These are phyloP conservation scores for Catharus ustulatus DNA, from an alignment of 2,797 vertebrate genomes.

Conservation along the genomic window DNA sequence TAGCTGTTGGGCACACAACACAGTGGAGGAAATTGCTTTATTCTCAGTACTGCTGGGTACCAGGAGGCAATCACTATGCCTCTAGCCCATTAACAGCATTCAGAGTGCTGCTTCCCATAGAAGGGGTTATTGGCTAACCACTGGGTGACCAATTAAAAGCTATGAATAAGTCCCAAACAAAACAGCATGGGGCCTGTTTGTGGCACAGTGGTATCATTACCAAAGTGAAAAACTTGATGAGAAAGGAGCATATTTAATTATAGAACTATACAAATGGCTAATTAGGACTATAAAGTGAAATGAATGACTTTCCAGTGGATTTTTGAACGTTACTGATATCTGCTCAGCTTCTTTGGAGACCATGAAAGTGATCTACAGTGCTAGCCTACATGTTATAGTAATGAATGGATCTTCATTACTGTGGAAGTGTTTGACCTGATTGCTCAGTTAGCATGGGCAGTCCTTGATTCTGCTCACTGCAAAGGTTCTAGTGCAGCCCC, in stretches of 20 bases:
- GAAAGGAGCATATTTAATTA: conserved; percentile 89
- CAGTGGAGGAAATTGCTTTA: conserved; percentile 88
- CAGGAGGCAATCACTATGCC: conserved; percentile 86
- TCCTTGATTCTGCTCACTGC: conserved; percentile 76
- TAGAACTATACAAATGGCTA: conserved; percentile 89
- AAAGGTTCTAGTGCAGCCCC: conserved; percentile 76
- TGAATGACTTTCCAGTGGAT: conserved; percentile 86
- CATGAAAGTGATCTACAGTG: conserved; percentile 80
- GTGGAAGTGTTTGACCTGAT: conserved; percentile 80
- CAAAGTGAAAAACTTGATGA: conserved; percentile 88
- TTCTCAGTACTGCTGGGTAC: conserved; percentile 87
- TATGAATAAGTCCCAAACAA: conserved; percentile 88
- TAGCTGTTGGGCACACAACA: conserved; percentile 87
- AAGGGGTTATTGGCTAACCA: conserved; percentile 89
- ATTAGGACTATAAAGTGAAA: conserved; percentile 87
- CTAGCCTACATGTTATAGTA: conserved; percentile 68
- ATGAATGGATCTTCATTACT: conserved; percentile 81
- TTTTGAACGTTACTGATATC: conserved; percentile 84
- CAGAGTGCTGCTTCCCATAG: conserved; percentile 84
- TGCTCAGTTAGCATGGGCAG: conserved; percentile 84
- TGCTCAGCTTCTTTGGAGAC: conserved; percentile 81
- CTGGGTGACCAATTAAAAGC: conserved; percentile 89
- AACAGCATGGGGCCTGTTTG: conserved; percentile 87
- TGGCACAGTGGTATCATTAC: conserved; percentile 88
- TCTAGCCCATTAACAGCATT: conserved; percentile 86